phyloP scores from a whole-genome alignment of 1,140 invertebrate genomes.

The Monomorium pharaonis region DNA sequence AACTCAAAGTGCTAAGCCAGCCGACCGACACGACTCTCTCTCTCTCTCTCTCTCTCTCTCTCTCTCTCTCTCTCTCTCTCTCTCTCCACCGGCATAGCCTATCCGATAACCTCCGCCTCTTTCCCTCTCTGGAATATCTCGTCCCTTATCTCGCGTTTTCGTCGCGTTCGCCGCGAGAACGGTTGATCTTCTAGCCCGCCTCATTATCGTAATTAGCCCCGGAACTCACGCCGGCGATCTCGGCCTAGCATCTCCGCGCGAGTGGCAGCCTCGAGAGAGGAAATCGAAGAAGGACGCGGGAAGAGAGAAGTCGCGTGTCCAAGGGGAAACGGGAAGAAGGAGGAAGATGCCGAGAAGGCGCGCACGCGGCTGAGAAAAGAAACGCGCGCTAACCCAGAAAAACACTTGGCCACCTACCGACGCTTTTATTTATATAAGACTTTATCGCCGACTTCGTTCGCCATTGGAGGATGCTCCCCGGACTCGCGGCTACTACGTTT shows the following conservation, averaged over 20 bases:
- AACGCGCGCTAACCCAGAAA: conserved; percentile 64
- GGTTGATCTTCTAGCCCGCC: conserved; percentile 53
- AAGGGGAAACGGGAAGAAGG: neutral
- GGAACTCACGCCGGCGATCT: conserved; percentile 65
- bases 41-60: neutral
- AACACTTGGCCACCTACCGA: conserved; percentile 63
- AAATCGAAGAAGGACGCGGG: conserved; percentile 14
- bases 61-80: neutral
- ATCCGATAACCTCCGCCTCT: conserved; percentile 15
- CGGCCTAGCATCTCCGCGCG: conserved; percentile 59
- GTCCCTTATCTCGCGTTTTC: conserved; percentile 30
- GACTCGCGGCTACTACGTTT: neutral
- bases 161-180: conserved; percentile 47
- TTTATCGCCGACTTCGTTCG: conserved; percentile 11
- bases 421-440: conserved; percentile 57
- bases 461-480: neutral
- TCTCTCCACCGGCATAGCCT: neutral
- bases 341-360: conserved; percentile 12
- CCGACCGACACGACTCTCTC: conserved; percentile 53
- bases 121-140: conserved; percentile 31
- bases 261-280: conserved; percentile 9
- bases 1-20: conserved; percentile 70
- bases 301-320: conserved; percentile 53
- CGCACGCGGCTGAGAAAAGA: conserved; percentile 10
- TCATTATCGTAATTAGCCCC: conserved; percentile 75